These are phyloP conservation scores for Buceros bicornis DNA, from an alignment of 2,797 vertebrate genomes.

Conservation along the genomic window DNA sequence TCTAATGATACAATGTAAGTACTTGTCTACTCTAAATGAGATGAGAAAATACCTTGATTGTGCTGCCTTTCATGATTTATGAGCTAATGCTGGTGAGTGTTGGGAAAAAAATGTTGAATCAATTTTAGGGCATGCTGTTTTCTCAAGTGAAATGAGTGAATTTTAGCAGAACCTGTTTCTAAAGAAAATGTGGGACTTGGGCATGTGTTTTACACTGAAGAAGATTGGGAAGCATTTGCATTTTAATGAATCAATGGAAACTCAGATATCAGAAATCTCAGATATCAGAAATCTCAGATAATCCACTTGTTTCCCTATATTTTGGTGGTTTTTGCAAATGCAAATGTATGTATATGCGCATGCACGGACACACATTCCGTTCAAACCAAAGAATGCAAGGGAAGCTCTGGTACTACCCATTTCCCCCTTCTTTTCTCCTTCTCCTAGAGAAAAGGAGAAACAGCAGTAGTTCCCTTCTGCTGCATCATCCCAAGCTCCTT, in stretches of 20 bases:
- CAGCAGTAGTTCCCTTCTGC: background rate
- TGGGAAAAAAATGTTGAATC: background rate
- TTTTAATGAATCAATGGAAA: background rate
- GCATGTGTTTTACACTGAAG: background rate
- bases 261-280: background rate
- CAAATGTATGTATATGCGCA: background rate
- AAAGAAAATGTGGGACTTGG: background rate
- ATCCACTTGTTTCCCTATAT: background rate
- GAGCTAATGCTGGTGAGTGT: background rate
- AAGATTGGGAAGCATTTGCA: background rate
- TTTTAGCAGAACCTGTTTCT: background rate
- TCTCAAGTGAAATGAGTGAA: background rate
- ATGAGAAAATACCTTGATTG: background rate
- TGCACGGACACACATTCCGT: background rate
- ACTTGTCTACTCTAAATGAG: background rate
- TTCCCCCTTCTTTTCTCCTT: background rate
- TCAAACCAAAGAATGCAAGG: background rate
- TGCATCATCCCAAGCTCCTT: background rate
- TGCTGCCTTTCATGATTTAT: background rate
- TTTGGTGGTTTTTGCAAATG: background rate
- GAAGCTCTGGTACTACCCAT: background rate
- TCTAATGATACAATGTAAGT: background rate
- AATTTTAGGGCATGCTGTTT: background rate
- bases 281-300: background rate
- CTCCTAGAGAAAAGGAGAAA: background rate